These are phyloP conservation scores for Oostethus manadensis DNA, from an alignment of 2,113 vertebrate genomes.

Conservation along the genomic window DNA sequence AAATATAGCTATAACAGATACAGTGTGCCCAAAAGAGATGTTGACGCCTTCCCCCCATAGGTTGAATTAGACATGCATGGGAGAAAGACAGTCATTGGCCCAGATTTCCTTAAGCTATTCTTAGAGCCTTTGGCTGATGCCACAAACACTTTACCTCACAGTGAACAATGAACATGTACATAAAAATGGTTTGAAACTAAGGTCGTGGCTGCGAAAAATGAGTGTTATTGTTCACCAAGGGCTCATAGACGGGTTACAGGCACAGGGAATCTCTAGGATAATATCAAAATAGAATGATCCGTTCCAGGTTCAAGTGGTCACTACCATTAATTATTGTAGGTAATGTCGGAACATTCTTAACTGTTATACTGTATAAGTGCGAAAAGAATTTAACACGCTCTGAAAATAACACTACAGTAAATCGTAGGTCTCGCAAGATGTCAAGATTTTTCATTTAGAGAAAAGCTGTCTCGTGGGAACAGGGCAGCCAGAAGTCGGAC, in stretches of 20 bases:
- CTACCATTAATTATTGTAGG: no score
- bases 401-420: no score
- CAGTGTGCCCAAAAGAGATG: background rate
- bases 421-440: no score
- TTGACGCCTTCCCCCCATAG: conserved; percentile 33
- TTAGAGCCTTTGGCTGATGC: conserved; percentile 49
- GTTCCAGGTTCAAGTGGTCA: background rate
- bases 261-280: background rate
- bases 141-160: conserved; percentile 37
- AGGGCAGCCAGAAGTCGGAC: no score
- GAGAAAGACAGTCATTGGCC: conserved; percentile 47
- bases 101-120: conserved; percentile 50
- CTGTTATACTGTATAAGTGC: no score
- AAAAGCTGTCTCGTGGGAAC: no score
- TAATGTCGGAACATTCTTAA: no score
- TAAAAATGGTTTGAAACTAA: conserved; percentile 4
- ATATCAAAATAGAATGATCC: background rate
- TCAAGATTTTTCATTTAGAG: no score
- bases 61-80: conserved; percentile 58
- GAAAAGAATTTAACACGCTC: no score
- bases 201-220: background rate
- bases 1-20: background rate
- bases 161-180: conserved; percentile 33
- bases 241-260: background rate
- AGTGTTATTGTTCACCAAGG: background rate